These are phyloP conservation scores for Lithobates sylvaticus DNA, from an alignment of 2,797 vertebrate species.

Conservation along the genomic window DNA sequence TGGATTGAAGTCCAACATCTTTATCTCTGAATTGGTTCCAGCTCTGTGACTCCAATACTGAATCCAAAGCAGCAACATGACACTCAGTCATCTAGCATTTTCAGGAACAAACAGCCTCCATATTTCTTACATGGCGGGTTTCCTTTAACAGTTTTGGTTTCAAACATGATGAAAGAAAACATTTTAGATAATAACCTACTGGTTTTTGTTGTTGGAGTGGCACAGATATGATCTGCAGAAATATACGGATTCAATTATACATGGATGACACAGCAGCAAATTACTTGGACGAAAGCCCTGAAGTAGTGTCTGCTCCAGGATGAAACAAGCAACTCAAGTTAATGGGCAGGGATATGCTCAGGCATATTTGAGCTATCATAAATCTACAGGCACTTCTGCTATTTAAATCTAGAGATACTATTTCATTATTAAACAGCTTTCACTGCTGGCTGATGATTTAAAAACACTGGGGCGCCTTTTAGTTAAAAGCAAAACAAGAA, in stretches of 20 bases:
- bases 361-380: slow-evolving; percentile 6
- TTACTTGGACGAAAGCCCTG: slow-evolving; percentile 30
- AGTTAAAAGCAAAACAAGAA: background rate
- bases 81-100: background rate
- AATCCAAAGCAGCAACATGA: background rate
- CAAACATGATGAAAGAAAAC: background rate
- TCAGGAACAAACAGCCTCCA: background rate
- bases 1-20: too few relatives aligned
- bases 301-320: slow-evolving; percentile 1
- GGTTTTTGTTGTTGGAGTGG: slow-evolving; percentile 6
- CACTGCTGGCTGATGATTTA: slow-evolving; percentile 24
- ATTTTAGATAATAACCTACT: background rate
- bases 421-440: slow-evolving; percentile 29
- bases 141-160: background rate
- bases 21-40: too few relatives aligned
- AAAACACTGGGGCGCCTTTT: background rate
- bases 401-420: background rate
- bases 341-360: slow-evolving; percentile 33
- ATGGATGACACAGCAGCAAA: slow-evolving; percentile 32
- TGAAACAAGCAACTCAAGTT: slow-evolving; percentile 23
- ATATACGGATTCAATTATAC: slow-evolving; percentile 16
- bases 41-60: background rate
- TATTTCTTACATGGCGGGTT: background rate
- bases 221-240: slow-evolving; percentile 20
- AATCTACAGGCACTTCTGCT: slow-evolving; percentile 15